Percentiles rank a stretch among this genome's conserved stretches.
These are phyloP conservation scores for Progne subis DNA, from an alignment of 2,113 vertebrate species.

Conservation along the genomic window DNA sequence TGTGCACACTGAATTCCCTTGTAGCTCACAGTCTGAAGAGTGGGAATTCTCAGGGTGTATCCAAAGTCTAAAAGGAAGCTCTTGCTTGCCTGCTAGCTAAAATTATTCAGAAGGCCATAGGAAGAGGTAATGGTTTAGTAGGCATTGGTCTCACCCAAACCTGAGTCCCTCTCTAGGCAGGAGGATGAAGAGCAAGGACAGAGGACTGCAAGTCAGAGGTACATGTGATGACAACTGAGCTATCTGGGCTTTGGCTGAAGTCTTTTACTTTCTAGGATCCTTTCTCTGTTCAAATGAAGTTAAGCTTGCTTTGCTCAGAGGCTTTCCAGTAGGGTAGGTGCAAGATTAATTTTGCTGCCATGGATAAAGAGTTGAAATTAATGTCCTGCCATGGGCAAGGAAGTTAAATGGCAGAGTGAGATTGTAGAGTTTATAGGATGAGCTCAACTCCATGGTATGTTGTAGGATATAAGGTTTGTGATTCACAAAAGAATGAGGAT, in stretches of 20 bases:
- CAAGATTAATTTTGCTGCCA: not conserved
- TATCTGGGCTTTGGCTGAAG: not conserved
- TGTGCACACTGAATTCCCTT: not conserved
- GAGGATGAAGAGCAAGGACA: not conserved
- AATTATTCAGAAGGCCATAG: not conserved
- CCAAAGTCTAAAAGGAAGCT: not conserved
- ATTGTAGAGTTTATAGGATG: not conserved
- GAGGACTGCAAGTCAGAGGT: not conserved
- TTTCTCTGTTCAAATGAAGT: not conserved
- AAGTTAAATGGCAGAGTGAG: not conserved
- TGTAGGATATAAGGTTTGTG: not conserved
- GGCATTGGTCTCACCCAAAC: not conserved
- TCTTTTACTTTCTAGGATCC: not conserved
- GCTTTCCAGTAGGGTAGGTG: not conserved
- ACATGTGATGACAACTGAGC: not conserved
- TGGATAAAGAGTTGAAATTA: not conserved
- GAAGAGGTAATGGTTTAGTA: not conserved
- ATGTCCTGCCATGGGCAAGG: not conserved
- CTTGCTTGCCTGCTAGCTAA: not conserved
- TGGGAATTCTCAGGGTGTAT: not conserved
- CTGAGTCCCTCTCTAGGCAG: not conserved
- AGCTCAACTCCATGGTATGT: not conserved
- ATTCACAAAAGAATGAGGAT: not conserved
- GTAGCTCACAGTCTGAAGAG: not conserved
- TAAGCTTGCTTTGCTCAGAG: not conserved